These are phyloP conservation scores for Caenorhabditis sinica DNA, from an alignment of 2,888 invertebrate species.

Conservation along the genomic window DNA sequence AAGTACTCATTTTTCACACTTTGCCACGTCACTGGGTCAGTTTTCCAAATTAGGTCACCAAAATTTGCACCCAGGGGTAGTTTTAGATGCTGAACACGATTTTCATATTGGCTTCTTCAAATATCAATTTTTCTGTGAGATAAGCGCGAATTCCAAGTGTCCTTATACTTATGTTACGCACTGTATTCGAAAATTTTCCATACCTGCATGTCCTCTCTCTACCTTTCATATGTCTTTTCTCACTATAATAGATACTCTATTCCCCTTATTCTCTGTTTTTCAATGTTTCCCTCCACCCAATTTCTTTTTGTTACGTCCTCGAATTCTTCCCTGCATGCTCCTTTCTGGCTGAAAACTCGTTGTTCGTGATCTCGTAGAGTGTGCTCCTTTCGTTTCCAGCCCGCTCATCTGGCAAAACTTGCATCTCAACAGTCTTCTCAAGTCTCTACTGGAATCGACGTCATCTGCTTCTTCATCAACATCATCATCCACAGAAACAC, in stretches of 20 bases:
- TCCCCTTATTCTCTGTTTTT: neutral
- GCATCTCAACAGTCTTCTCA: constrained; percentile 54
- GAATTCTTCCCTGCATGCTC: neutral
- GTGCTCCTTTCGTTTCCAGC: constrained; percentile 59
- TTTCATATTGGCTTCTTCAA: no score
- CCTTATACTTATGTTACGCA: no score
- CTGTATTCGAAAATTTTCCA: no score
- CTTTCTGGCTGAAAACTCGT: constrained; percentile 8
- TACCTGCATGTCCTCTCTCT: neutral
- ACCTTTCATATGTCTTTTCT: no score
- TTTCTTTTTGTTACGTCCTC: neutral
- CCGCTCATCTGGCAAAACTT: constrained; percentile 60
- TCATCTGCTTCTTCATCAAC: constrained; percentile 26
- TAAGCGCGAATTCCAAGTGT: no score
- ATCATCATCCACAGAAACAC: constrained; percentile 1
- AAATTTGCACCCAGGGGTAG: no score
- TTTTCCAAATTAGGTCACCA: no score
- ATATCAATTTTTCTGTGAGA: no score
- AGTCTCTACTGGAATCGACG: constrained; percentile 34
- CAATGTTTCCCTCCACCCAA: constrained; percentile 1
- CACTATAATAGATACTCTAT: no score
- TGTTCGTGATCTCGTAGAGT: constrained; percentile 20
- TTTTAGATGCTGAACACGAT: no score
- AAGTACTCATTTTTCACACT: no score
- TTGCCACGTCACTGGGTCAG: no score